phyloP scores from a whole-genome alignment of 1,140 invertebrate species.

The Phortica variegata region DNA sequence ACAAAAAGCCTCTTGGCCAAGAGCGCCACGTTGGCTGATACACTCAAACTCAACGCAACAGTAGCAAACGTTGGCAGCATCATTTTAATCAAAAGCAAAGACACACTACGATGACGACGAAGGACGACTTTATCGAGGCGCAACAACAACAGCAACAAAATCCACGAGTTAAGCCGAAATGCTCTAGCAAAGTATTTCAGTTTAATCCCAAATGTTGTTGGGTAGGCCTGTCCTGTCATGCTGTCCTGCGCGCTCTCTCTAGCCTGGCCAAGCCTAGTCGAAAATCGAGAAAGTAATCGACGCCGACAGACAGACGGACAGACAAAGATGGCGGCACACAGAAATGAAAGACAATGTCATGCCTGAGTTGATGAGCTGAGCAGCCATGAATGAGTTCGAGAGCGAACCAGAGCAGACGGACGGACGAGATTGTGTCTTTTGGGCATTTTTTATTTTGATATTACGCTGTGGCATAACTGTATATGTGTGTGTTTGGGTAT shows the following conservation, averaged over 20 bases:
- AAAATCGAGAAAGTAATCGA: conserved; percentile 19
- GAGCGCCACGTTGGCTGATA: too few species aligned
- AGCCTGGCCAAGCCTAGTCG: conserved; percentile 14
- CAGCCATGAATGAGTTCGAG: conserved; percentile 11
- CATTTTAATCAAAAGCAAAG: too few species aligned
- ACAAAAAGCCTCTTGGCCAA: too few species aligned
- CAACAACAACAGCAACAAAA: conserved; percentile 17
- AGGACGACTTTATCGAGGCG: too few species aligned
- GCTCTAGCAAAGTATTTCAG: conserved; percentile 16
- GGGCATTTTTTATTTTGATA: conserved; percentile 12
- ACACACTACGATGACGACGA: too few species aligned
- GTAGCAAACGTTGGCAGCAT: too few species aligned
- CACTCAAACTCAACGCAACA: not conserved
- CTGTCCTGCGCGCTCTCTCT: conserved; percentile 1
- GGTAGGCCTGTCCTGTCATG: not conserved
- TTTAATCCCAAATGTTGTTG: conserved; percentile 40
- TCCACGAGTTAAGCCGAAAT: conserved; percentile 35
- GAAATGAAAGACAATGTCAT: too few species aligned
- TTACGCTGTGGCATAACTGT: too few species aligned
- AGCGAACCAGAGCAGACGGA: conserved; percentile 22
- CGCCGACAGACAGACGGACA: not conserved
- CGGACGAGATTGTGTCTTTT: conserved; percentile 22
- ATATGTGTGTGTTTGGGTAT: too few species aligned
- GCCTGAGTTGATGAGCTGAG: not conserved
- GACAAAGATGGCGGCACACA: too few species aligned